Conservation (phyloP, 1,140 invertebrate species). For the Neodiprion fabricii region DNA sequence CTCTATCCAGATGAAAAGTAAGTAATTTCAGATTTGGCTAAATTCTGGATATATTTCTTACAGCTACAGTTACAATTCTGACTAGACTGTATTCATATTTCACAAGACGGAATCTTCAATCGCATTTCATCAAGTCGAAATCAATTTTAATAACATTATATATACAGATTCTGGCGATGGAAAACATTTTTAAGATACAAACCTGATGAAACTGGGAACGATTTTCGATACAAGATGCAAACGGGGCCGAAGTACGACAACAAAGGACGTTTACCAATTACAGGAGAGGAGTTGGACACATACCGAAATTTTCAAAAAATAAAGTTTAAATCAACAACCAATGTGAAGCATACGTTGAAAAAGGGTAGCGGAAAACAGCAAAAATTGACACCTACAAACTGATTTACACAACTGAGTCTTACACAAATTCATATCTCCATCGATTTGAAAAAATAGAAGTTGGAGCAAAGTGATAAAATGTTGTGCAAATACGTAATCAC, state of each 20-base stretch:
- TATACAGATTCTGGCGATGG: slow-evolving; percentile 27
- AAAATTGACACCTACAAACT: background rate
- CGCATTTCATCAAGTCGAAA: background rate
- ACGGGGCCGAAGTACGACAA: slow-evolving; percentile 25
- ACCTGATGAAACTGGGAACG: slow-evolving; percentile 18
- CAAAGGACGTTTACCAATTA: slow-evolving; percentile 23
- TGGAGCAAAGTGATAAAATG: background rate
- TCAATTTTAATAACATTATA: background rate
- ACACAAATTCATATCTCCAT: background rate
- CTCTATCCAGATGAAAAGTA: slow-evolving; percentile 7
- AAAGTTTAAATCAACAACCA: background rate
- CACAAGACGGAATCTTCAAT: background rate
- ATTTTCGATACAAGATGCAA: slow-evolving; percentile 30
- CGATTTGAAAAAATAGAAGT: background rate
- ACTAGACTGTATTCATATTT: slow-evolving; percentile 3
- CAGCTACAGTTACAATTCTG: background rate
- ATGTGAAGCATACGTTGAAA: slow-evolving; percentile 15
- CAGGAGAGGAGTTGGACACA: slow-evolving; percentile 16
- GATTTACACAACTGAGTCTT: background rate
- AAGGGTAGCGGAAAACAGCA: background rate
- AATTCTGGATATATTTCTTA: background rate
- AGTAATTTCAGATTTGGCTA: slow-evolving; percentile 2
- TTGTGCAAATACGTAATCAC: slow-evolving; percentile 13
- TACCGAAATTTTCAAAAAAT: slow-evolving; percentile 12
- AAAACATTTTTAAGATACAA: slow-evolving; percentile 29